A percentile compares a stretch with the other conserved stretches of the same genome.
Conservation (phyloP, 2,888 invertebrate species). For the Cremastinae sp. region DNA sequence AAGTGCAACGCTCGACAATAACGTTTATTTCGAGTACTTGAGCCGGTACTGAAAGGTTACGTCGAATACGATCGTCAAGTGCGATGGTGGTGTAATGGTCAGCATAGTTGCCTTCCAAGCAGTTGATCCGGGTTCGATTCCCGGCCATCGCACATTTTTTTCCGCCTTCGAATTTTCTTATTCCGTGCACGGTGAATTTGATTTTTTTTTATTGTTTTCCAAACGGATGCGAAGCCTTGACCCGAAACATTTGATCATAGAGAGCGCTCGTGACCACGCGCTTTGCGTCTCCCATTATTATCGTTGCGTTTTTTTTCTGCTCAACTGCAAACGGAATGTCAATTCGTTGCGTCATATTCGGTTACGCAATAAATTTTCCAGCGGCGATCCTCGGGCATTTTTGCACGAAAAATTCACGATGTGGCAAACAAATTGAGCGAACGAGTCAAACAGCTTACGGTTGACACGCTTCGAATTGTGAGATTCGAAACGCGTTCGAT, state of each 20-base stretch:
- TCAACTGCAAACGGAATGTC: no score
- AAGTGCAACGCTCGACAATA: neutral
- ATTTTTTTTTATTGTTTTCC: neutral
- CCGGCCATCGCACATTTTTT: constrained; percentile 68
- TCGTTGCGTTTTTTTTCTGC: no score
- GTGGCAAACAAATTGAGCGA: no score
- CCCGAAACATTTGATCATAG: constrained; percentile 27
- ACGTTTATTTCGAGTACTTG: neutral
- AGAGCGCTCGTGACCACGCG: neutral
- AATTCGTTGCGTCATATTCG: no score
- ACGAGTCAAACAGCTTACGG: no score
- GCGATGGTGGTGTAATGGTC: constrained; percentile 70
- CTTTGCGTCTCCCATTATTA: neutral
- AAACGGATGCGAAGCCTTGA: constrained; percentile 24
- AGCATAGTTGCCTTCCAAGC: constrained; percentile 70
- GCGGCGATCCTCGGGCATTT: neutral
- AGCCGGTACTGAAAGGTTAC: neutral
- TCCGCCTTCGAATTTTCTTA: constrained; percentile 2
- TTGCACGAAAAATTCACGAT: no score
- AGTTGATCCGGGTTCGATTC: constrained; percentile 70
- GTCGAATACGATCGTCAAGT: constrained; percentile 13
- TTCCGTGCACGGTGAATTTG: neutral
- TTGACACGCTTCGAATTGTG: no score
- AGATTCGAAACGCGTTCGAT: neutral
- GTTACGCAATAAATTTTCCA: no score